These are phyloP conservation scores for Pseudochirops corinnae DNA, from an alignment of 2,797 vertebrate species.

Conservation along the genomic window DNA sequence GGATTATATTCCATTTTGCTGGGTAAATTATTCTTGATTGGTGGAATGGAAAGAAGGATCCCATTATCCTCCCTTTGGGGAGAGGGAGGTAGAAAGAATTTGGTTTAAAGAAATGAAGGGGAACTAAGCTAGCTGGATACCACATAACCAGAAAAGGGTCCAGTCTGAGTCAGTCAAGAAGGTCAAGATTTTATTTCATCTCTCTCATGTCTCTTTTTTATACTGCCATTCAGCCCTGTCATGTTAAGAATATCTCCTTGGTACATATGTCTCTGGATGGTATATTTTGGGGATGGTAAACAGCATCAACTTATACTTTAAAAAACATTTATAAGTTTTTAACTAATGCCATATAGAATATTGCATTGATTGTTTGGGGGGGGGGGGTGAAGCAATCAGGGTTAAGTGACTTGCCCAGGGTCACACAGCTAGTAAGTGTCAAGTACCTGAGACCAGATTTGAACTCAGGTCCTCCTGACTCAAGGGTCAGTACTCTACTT, in stretches of 20 bases:
- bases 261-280: not conserved
- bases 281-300: not conserved
- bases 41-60: not conserved
- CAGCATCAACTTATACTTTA: not conserved
- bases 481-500: too few species aligned
- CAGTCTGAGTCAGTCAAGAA: not conserved
- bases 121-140: not conserved
- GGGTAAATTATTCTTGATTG: not conserved
- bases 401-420: too few species aligned
- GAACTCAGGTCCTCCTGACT: too few species aligned
- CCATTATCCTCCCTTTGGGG: not conserved
- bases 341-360: not conserved
- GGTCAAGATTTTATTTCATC: not conserved
- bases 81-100: not conserved
- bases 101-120: not conserved
- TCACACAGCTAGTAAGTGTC: too few species aligned
- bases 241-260: not conserved
- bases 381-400: too few species aligned
- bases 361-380: too few species aligned
- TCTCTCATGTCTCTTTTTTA: not conserved
- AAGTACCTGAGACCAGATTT: too few species aligned
- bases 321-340: not conserved
- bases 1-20: not conserved
- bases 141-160: not conserved
- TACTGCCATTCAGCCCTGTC: too few species aligned